Base-by-base conservation (phyloP, 1,140 invertebrate species). In the Thrips palmi region DNA sequence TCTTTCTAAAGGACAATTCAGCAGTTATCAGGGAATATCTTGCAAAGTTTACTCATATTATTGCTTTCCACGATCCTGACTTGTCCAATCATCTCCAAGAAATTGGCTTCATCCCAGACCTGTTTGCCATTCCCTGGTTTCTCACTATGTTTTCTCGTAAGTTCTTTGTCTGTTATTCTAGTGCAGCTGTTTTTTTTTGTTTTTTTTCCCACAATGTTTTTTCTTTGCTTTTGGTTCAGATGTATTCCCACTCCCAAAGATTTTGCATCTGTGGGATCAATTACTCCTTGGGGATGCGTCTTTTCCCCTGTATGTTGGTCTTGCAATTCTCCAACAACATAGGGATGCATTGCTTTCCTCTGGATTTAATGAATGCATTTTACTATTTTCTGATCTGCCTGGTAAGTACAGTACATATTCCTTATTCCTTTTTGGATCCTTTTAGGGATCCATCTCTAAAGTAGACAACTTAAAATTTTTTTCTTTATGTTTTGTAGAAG, bases 81-180 rank as follows among this genome's bases (percentile, higher is more conserved):
- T 60, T 98, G 29, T 83, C 84, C 1, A 88, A 82, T 57, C 93
- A 97, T 63, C 62, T 98, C 23, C 71, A 82, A 47, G 75, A 75
- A 4, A 96, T 97, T 47, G 84, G 79, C 49, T 98, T 99, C 57
- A 85, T 93, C 47, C 91, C 94, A 0, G 91, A 99, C 64, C 62
- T 98, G 2, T 98, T 97, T 63, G 88, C 94, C n/a, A 97, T 98
- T 56, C 93, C 94, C 0, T 98, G 94, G 94, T 97, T 98, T 59
- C 63, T 99, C 4, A 99, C 94, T 7, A 96, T 97, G 87, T 98
- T 97, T 65, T 94, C 93, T 39, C 93, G 87, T 94, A 68, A 77
- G 82, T 78, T 4, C 33, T 46, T 15, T 30, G n/a, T 28, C 3
- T 32, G 23, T 7, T 19, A 30, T 21, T 10, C n/a, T 25, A 38